Evolutionary conservation across 2,888 invertebrate species (phyloP).

Genomic region (Conomelus anceps): DNA sequence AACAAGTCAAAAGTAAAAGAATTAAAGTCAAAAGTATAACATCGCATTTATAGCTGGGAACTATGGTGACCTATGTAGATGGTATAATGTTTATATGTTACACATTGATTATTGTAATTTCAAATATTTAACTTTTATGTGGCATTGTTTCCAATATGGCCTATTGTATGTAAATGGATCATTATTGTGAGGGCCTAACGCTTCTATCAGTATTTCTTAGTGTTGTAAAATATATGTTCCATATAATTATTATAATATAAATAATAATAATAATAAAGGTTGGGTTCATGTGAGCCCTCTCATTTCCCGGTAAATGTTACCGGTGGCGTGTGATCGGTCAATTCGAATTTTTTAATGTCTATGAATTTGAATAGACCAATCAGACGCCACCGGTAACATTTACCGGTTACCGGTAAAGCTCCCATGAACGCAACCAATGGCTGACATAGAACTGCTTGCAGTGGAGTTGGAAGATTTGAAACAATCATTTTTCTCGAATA

Average conservation of each 20-base stretch:
- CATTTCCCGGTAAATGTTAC: too few relatives aligned
- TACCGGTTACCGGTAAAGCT: too few relatives aligned
- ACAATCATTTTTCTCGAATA: too few relatives aligned
- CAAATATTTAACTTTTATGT: constrained; percentile 9
- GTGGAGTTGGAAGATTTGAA: background rate
- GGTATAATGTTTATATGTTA: background rate
- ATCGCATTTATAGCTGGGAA: background rate
- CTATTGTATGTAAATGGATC: constrained; percentile 21
- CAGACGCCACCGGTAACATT: too few relatives aligned
- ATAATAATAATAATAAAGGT: too few relatives aligned
- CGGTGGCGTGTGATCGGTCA: too few relatives aligned
- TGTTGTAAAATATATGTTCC: background rate
- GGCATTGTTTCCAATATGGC: constrained; percentile 23
- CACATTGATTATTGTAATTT: background rate
- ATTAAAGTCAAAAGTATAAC: too few relatives aligned
- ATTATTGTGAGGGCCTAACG: constrained; percentile 18
- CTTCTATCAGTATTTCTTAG: background rate
- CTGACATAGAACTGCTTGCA: background rate
- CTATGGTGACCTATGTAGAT: background rate
- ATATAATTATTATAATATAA: background rate
- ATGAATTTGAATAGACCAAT: too few relatives aligned
- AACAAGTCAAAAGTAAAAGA: too few relatives aligned
- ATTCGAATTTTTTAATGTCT: too few relatives aligned
- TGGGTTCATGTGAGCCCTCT: too few relatives aligned
- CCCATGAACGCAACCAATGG: too few relatives aligned